Base-by-base conservation (phyloP, 2,888 invertebrate genomes). In the Eledone cirrhosa region DNA sequence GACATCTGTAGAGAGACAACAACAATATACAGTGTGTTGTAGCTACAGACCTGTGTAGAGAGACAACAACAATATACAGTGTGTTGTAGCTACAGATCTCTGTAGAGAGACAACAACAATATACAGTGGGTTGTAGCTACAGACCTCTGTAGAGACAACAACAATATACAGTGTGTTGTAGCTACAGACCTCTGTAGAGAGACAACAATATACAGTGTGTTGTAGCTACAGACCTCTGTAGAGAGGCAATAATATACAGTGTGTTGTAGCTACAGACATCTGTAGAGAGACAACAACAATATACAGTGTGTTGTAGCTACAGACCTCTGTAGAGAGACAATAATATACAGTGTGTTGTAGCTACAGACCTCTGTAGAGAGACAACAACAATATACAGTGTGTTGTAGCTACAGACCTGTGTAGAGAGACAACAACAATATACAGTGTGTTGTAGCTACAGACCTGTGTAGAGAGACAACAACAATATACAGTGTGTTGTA, bases 391-490 rank as follows among this genome's bases (percentile, higher is more conserved):
- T n/a, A n/a, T n/a, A n/a, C n/a, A n/a, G n/a, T n/a, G n/a, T n/a
- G n/a, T n/a, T n/a, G n/a, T n/a, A n/a, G n/a, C n/a, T 86, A 86
- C 41, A 87, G 81, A 19, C 86, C 86, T 78, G 86, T 87, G 83
- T 16, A 82, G 83, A n/a, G 48, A 31, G 41, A 41, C 41, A 41
- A 3, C 41, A 41, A n/a, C n/a, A n/a, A n/a, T n/a, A n/a, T n/a
- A n/a, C n/a, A n/a, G n/a, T n/a, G n/a, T n/a, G n/a, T n/a, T n/a
- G n/a, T n/a, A n/a, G n/a, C n/a, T 86, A 86, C 41, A 87, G 81
- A 19, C 86, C 86, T 78, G 86, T 87, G 83, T 16, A 82, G 83
- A n/a, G 48, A 31, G 41, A 41, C 41, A 41, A 3, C 41, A 41
- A n/a, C n/a, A n/a, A n/a, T n/a, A n/a, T n/a, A n/a, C n/a, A n/a